Evolutionary conservation across 2,797 vertebrate genomes (phyloP).

Genomic region (Halcyon badia): DNA sequence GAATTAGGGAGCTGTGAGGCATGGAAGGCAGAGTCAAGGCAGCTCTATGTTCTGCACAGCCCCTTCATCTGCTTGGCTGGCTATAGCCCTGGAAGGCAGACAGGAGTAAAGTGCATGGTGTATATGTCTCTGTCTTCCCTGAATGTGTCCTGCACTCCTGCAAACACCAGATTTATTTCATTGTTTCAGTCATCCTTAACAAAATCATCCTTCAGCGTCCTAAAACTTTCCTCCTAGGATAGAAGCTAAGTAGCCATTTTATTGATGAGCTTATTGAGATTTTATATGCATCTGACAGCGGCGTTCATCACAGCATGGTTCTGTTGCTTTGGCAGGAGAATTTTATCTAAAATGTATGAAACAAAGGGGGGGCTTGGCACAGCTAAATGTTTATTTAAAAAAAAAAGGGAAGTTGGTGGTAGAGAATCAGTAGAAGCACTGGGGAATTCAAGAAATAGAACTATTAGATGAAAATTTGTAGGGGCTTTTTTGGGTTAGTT

Average conservation of each 20-base stretch:
- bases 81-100: not conserved
- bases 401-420: not conserved
- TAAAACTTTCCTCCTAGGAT: not conserved
- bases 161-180: not conserved
- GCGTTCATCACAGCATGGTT: not conserved
- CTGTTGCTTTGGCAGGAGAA: not conserved
- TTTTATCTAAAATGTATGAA: not conserved
- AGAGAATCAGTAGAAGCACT: not conserved
- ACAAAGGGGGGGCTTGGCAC: not conserved
- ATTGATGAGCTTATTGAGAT: slow-evolving; percentile 25
- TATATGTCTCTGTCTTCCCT: not conserved
- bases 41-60: not conserved
- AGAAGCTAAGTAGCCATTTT: slow-evolving; percentile 17
- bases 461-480: not conserved
- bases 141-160: not conserved
- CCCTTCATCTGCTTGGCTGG: not conserved
- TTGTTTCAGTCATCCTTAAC: slow-evolving; percentile 5
- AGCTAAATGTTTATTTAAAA: not conserved
- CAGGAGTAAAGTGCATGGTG: not conserved
- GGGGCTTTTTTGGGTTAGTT: accelerated
- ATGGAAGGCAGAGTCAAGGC: not conserved
- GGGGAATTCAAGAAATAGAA: not conserved
- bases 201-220: not conserved
- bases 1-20: not conserved
- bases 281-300: not conserved